Conservation (phyloP, 1,140 invertebrate genomes). For the Heliothis subflexa region DNA sequence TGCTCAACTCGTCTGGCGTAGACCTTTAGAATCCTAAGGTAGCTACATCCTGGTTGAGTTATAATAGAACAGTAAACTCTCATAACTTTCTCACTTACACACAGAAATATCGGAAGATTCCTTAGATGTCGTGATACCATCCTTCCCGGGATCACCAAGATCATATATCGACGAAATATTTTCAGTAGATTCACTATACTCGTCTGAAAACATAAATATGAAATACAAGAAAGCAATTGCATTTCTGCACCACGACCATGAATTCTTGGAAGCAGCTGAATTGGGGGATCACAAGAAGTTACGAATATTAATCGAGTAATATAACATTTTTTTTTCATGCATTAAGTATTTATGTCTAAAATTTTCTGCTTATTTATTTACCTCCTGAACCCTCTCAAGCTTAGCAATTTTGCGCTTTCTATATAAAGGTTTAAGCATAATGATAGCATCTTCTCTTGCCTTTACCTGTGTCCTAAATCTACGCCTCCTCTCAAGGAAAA, state of each 20-base stretch:
- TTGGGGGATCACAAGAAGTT: constrained; percentile 64
- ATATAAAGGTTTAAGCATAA: too few relatives aligned
- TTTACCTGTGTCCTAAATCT: too few relatives aligned
- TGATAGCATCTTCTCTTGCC: too few relatives aligned
- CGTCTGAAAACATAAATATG: constrained; percentile 47
- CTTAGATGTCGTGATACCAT: constrained; percentile 65
- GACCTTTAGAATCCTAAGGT: too few relatives aligned
- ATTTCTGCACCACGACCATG: constrained; percentile 69
- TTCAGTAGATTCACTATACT: constrained; percentile 47
- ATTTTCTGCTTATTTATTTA: too few relatives aligned
- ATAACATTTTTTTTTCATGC: background rate
- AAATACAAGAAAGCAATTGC: constrained; percentile 62
- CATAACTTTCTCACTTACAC: constrained; percentile 1
- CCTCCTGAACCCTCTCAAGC: too few relatives aligned
- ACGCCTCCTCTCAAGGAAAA: too few relatives aligned
- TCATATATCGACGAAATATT: constrained; percentile 41
- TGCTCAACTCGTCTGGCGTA: too few relatives aligned
- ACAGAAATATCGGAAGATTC: constrained; percentile 65
- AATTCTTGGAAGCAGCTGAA: constrained; percentile 72
- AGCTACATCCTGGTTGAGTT: too few relatives aligned
- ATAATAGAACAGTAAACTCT: background rate
- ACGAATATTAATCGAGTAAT: constrained; percentile 66
- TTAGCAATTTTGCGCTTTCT: too few relatives aligned
- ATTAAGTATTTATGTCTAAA: too few relatives aligned
- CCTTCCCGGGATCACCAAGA: constrained; percentile 64